Conservation (phyloP, 2,888 invertebrate genomes). For the Acleris laterana region DNA sequence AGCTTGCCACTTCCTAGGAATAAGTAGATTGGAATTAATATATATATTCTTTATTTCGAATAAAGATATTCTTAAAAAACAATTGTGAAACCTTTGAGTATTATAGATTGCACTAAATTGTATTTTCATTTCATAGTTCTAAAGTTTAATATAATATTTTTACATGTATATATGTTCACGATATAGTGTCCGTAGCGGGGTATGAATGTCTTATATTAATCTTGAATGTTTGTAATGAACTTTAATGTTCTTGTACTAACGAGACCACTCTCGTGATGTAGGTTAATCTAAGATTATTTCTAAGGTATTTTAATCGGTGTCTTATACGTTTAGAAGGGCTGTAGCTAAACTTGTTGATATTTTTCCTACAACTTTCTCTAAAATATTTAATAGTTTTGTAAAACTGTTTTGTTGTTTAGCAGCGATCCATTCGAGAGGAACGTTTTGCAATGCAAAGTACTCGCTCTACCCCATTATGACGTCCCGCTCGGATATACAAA, state of each 20-base stretch:
- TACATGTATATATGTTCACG: slow-evolving; percentile 29
- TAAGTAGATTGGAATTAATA: background rate
- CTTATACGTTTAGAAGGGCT: slow-evolving; percentile 58
- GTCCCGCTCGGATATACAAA: too few species aligned
- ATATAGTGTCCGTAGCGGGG: slow-evolving; percentile 16
- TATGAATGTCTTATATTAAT: slow-evolving; percentile 25
- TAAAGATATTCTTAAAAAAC: slow-evolving; percentile 31
- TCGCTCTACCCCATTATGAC: too few species aligned
- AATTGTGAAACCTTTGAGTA: slow-evolving; percentile 27
- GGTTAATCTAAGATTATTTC: slow-evolving; percentile 13
- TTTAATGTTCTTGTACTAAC: slow-evolving; percentile 17
- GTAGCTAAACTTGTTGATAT: slow-evolving; percentile 53
- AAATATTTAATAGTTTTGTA: too few species aligned
- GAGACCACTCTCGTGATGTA: slow-evolving; percentile 29
- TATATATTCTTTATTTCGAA: too few species aligned
- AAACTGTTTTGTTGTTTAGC: too few species aligned
- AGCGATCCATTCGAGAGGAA: background rate
- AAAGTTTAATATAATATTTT: slow-evolving; percentile 14
- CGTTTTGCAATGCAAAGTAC: background rate
- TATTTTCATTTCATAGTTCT: slow-evolving; percentile 25
- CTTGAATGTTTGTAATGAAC: slow-evolving; percentile 28
- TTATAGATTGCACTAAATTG: slow-evolving; percentile 23
- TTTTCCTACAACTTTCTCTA: background rate
- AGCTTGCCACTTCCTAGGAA: slow-evolving; percentile 62
- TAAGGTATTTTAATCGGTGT: slow-evolving; percentile 56